These are phyloP conservation scores for Anguilla marmorata DNA, from an alignment of 2,797 vertebrate species.

Conservation along the genomic window DNA sequence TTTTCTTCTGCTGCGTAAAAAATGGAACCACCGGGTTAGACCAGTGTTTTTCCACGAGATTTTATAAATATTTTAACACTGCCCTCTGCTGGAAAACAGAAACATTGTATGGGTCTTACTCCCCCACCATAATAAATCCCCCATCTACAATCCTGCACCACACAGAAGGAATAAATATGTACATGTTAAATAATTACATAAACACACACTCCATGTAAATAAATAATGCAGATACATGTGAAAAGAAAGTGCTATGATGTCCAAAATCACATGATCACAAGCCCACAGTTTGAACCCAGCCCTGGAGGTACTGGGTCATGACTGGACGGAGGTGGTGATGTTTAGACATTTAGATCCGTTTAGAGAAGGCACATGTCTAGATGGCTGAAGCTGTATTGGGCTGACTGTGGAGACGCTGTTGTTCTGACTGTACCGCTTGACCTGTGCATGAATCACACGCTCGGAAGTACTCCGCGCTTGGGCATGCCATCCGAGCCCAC, in stretches of 20 bases:
- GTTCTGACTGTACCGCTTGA: neutral
- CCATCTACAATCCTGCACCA: neutral
- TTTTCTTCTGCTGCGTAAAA: neutral
- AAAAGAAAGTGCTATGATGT: neutral
- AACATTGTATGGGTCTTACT: neutral
- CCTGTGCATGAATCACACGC: neutral
- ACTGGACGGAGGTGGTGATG: neutral
- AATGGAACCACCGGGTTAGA: neutral
- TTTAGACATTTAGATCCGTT: neutral
- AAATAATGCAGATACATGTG: neutral
- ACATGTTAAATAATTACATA: neutral
- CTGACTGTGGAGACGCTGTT: neutral
- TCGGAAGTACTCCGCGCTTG: neutral
- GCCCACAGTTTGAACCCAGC: neutral
- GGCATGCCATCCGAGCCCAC: no score
- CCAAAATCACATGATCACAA: neutral
- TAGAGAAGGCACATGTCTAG: neutral
- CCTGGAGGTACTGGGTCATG: neutral
- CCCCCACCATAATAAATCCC: neutral
- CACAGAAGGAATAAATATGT: neutral
- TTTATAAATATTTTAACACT: neutral
- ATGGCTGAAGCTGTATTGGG: neutral
- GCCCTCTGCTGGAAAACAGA: neutral
- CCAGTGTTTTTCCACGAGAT: neutral
- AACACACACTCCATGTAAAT: neutral